These are phyloP conservation scores for Drymonia ruficornis DNA, from an alignment of 2,888 invertebrate genomes.

Conservation along the genomic window DNA sequence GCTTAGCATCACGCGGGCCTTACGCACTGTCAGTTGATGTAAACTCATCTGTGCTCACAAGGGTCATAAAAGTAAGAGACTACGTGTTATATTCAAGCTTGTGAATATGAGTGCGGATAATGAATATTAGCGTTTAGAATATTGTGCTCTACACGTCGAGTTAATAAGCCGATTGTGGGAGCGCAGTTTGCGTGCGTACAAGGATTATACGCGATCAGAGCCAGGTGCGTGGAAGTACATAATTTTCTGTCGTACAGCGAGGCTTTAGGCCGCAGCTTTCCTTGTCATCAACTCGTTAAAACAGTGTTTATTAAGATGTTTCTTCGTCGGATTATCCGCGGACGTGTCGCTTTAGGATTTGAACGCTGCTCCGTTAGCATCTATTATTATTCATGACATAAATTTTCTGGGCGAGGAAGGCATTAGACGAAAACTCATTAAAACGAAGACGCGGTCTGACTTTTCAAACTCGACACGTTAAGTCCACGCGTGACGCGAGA, in stretches of 20 bases:
- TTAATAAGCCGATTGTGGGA: conserved; percentile 25
- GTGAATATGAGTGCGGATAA: not conserved
- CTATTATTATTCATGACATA: conserved; percentile 84
- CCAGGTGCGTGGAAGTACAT: conserved; percentile 10
- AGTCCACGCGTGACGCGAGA: conserved; percentile 80
- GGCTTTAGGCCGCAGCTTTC: conserved; percentile 35
- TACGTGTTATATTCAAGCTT: not conserved
- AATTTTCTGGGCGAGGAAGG: conserved; percentile 79
- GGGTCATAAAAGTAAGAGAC: not conserved
- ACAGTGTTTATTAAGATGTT: conserved; percentile 73
- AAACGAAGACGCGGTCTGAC: conserved; percentile 80
- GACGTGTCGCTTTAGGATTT: conserved; percentile 77
- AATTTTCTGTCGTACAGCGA: not conserved
- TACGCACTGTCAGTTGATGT: not conserved
- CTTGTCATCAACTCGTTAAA: conserved; percentile 67
- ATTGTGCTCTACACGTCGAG: conserved; percentile 4
- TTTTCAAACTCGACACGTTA: conserved; percentile 83
- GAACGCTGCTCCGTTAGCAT: conserved; percentile 73
- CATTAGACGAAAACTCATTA: conserved; percentile 84
- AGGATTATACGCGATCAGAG: conserved; percentile 28
- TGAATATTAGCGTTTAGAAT: not conserved
- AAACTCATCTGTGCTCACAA: too few relatives aligned
- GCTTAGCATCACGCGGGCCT: too few relatives aligned
- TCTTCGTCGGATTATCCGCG: conserved; percentile 69
- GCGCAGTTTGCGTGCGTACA: conserved; percentile 19